Evolutionary conservation across 2,888 invertebrate genomes (phyloP).

Genomic region (Lasioglossum lativentre): DNA sequence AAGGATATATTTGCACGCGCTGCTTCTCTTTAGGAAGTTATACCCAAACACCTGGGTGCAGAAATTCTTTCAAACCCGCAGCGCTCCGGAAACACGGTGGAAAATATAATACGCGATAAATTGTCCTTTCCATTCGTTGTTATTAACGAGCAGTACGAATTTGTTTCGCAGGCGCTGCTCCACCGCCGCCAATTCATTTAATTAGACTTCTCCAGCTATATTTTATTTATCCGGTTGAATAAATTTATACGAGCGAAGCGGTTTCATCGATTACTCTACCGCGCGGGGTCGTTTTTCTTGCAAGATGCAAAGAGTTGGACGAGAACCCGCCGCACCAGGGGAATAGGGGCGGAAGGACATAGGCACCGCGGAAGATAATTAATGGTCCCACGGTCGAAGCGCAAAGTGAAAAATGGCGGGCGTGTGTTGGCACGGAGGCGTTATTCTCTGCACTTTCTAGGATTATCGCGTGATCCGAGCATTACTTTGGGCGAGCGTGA

Average conservation of each 20-base stretch:
- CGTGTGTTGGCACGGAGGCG: conserved; percentile 4
- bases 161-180: neutral
- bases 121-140: neutral
- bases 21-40: neutral
- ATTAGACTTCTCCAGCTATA: neutral
- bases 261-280: neutral
- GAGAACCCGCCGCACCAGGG: neutral
- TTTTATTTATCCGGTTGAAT: neutral
- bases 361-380: conserved; percentile 29
- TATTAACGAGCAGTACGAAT: neutral
- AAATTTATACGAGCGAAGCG: neutral
- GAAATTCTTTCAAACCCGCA: neutral
- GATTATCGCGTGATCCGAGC: conserved; percentile 18
- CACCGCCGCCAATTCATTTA: neutral
- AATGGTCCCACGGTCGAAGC: neutral
- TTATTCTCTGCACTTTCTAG: conserved; percentile 1
- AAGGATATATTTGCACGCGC: neutral
- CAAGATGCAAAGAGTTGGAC: neutral
- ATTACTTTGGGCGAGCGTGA: conserved; percentile 39
- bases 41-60: neutral
- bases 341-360: neutral
- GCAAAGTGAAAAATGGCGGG: conserved; percentile 29
- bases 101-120: neutral
- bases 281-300: neutral
- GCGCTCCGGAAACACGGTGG: neutral